phyloP scores from a whole-genome alignment of 2,797 vertebrate genomes.

The Rallus crepitans region DNA sequence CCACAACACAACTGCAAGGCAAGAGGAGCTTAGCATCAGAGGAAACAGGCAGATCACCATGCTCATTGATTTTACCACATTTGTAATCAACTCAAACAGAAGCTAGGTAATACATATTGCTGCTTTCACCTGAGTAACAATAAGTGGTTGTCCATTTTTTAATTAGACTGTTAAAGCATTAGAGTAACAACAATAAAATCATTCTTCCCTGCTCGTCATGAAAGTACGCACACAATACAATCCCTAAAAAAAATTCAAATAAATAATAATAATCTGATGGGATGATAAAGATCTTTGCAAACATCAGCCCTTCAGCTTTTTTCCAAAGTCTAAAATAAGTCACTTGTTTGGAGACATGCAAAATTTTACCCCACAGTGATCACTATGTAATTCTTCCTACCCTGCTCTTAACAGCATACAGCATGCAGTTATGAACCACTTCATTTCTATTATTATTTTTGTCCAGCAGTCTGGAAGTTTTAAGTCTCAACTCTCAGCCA shows the following conservation, averaged over 20 bases:
- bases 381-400: neutral
- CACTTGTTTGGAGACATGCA: neutral
- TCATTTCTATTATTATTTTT: slow-evolving; percentile 1
- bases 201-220: neutral
- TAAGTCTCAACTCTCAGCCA: neutral
- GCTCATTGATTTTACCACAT: neutral
- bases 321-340: neutral
- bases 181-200: neutral
- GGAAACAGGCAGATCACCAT: neutral
- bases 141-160: neutral
- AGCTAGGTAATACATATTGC: neutral
- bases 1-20: neutral
- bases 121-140: neutral
- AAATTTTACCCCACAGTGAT: neutral
- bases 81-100: neutral
- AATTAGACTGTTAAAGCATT: neutral
- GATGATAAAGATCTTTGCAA: neutral
- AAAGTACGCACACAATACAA: neutral
- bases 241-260: neutral
- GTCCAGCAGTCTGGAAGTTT: neutral
- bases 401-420: neutral
- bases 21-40: neutral
- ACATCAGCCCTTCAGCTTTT: neutral
- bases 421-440: neutral
- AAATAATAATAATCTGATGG: neutral